Evolutionary conservation across 2,888 invertebrate species (phyloP), one percentile per base, ranked within the genome.

Genomic region (Lissonota sp.): DNA sequence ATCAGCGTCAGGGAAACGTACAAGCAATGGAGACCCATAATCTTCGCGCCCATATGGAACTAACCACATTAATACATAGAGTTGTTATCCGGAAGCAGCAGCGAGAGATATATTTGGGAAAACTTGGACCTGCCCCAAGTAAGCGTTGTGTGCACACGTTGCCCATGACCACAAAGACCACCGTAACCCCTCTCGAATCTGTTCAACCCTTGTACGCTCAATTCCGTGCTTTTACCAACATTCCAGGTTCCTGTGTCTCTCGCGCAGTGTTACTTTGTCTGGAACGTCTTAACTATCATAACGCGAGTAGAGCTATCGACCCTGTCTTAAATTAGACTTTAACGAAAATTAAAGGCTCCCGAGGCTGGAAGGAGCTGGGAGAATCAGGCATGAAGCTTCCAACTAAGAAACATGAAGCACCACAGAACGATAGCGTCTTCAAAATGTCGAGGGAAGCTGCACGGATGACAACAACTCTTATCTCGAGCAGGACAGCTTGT

Each of bases 401-500:
- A 26, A 26, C 26, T 26, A 26, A 87, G 77, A 63, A 67, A 69
- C 26, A 26, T 26, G 26, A 79, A 75, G n/a, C n/a, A n/a, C n/a
- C n/a, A n/a, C 71, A 78, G 66, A 80, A 81, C 79, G 78, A 80
- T 80, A 79, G 72, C 84, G 83, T 67, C 51, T 14, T 42, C 7
- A 39, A 64, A 78, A 70, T 55, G 73, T 64, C 58, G 57, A 73
- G 58, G 51, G 40, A 70, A 51, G 69, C 66, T 10, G 42, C 51
- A 60, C 40, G 51, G 71, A 71, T 69, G 64, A 60, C 71, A 66
- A 62, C 67, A 42, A 79, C 82, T 84, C 87, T 90, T 91, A 91
- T 91, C 91, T 90, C 82, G 86, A 83, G 81, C 72, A 84, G 86
- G 86, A 87, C 91, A 90, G 90, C 89, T 88, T 90, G 90, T 90